Base-by-base conservation (phyloP, 2,888 invertebrate species). In the Cerceris ruficornis region DNA sequence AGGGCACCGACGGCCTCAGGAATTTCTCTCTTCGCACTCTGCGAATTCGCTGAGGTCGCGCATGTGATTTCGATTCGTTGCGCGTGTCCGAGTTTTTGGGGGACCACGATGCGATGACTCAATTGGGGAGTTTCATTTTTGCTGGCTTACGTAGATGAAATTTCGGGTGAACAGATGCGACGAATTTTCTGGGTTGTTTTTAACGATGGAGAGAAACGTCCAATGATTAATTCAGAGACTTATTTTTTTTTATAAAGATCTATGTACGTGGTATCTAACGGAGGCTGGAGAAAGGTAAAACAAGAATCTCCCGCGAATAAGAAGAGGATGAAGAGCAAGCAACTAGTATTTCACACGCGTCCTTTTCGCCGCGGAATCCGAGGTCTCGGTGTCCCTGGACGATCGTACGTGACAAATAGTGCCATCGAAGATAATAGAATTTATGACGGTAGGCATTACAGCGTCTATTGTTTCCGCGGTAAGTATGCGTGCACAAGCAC, bases 351-450 rank as follows among this genome's bases (percentile, higher is more conserved):
- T 61, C 28, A 43, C 43, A 13, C 39, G 7, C 7, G 42, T 8
- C 14, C n/a, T n/a, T 41, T 59, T 13, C 59, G 43, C 1, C 46
- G 50, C 9, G 50, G 50, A 11, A 46, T 46, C 54, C 52, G 60
- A 39, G 17, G 50, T 9, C 14, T 7, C 4, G 39, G 15, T n/a
- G 9, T 62, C 41, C 17, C 69, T 13, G 46, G 43, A 42, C 52
- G 73, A 77, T 77, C 57, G 69, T 62, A 66, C 83, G 77, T 79
- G 81, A 81, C 81, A 83, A 85, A 85, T 78, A 77, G 70, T 66
- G 58, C 52, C 74, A 67, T 82, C 71, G 77, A 43, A 66, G 78
- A 80, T 85, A 86, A 86, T 82, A 77, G 75, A 84, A 85, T 86
- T 84, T 86, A 82, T 74, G 82, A 75, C 59, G 64, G 77, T n/a